A percentile compares a stretch with the other conserved stretches of the same genome.
These are phyloP conservation scores for Dolomedes plantarius DNA, from an alignment of 2,888 invertebrate species.

Conservation along the genomic window DNA sequence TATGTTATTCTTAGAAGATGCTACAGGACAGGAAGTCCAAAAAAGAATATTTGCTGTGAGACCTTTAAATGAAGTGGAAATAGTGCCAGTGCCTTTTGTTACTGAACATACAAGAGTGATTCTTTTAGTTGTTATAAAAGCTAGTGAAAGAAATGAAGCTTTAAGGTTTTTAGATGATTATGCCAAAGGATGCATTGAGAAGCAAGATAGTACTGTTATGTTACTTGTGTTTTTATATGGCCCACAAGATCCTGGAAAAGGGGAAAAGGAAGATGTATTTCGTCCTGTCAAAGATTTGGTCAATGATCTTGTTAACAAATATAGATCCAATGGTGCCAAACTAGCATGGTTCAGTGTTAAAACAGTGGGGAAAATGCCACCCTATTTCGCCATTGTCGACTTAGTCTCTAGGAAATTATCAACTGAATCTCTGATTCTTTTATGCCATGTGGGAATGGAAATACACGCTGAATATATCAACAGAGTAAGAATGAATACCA, in stretches of 20 bases:
- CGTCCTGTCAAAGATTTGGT: slow-evolving; percentile 82
- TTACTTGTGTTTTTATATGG: slow-evolving; percentile 82
- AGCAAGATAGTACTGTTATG: slow-evolving; percentile 87
- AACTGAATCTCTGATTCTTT: slow-evolving; percentile 84
- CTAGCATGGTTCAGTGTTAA: slow-evolving; percentile 78
- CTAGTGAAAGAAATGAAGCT: slow-evolving; percentile 79
- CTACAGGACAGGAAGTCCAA: slow-evolving; percentile 73
- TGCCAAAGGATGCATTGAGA: slow-evolving; percentile 84
- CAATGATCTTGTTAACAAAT: slow-evolving; percentile 81
- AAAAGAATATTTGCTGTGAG: slow-evolving; percentile 86
- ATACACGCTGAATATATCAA: slow-evolving; percentile 91
- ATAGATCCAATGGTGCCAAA: slow-evolving; percentile 83
- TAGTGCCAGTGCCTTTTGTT: slow-evolving; percentile 94
- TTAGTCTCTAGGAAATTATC: slow-evolving; percentile 84
- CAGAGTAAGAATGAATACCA: slow-evolving; percentile 95
- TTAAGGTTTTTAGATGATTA: slow-evolving; percentile 85
- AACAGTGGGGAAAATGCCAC: slow-evolving; percentile 73
- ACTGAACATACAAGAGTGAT: slow-evolving; percentile 92
- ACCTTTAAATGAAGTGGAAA: slow-evolving; percentile 89
- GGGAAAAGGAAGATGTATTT: slow-evolving; percentile 80
- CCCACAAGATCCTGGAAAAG: slow-evolving; percentile 81
- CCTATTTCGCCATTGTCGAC: slow-evolving; percentile 82
- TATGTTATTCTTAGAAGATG: slow-evolving; percentile 75
- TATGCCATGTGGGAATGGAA: slow-evolving; percentile 83
- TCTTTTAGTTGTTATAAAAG: slow-evolving; percentile 84